Base-by-base conservation (phyloP, 1,140 invertebrate genomes). In the Drosophila ercepeae region DNA sequence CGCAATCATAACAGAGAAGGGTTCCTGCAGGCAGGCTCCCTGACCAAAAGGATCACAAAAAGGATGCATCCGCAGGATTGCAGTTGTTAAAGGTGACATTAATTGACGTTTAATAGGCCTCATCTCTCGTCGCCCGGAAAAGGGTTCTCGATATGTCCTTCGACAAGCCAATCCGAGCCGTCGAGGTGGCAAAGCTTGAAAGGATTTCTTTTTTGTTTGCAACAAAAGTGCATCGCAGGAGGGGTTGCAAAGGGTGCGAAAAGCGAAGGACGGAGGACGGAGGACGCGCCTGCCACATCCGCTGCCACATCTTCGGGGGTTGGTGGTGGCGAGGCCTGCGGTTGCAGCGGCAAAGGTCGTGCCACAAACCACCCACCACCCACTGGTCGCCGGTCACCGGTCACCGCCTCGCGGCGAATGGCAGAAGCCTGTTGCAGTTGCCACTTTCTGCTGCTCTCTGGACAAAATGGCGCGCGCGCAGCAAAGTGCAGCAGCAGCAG, bases 31-130 rank as follows among this genome's bases (percentile, higher is more conserved):
- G 55, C 46, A n/a, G n/a, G n/a, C n/a, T n/a, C n/a, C n/a, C n/a
- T 57, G 27, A 39, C n/a, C n/a, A 27, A 21, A 29, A n/a, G 42
- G 53, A 34, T 11, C 18, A n/a, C n/a, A n/a, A n/a, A 16, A 6
- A 44, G 14, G 34, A n/a, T 55, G 49, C 42, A 49, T 54, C 29
- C 18, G 41, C 13, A 21, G 41, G 44, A 36, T 34, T 63, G 59
- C 45, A 71, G 78, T 84, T 78, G 71, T 84, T 84, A 61, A 79
- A 84, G 79, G 75, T 84, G 79, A 84, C 79, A 84, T 84, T 84
- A 84, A 84, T 84, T 84, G 79, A 84, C 81, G 75, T 84, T 84
- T 84, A 84, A 84, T 84, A 57, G 75, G 60, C 75, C 49, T 63
- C 69, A 72, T 59, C 54, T 59, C 52, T 19, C 21, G 21, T 16